Percentiles rank a stretch among this genome's conserved stretches.
These are phyloP conservation scores for Dynastes maya DNA, from an alignment of 2,888 invertebrate genomes.

Conservation along the genomic window DNA sequence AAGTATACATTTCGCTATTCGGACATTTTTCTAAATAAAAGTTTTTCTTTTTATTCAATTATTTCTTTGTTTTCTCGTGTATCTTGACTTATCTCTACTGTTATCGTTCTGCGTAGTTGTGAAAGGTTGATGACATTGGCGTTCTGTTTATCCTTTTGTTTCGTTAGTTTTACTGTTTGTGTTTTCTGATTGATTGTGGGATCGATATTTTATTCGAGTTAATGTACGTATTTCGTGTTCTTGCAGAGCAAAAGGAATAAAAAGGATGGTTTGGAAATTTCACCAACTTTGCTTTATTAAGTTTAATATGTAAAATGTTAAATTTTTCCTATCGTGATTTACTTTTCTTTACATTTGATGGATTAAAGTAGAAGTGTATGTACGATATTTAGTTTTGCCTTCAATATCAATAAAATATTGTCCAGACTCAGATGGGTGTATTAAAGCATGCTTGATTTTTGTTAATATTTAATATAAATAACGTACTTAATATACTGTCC, in stretches of 20 bases:
- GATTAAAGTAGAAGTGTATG: too few species aligned
- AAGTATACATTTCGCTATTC: slow-evolving; percentile 67
- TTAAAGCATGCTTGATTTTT: too few species aligned
- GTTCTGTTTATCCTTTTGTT: slow-evolving; percentile 1
- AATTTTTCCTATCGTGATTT: too few species aligned
- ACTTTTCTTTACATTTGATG: too few species aligned
- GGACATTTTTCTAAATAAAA: not conserved
- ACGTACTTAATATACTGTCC: too few species aligned
- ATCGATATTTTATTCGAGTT: slow-evolving; percentile 26
- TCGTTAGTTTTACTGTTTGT: slow-evolving; percentile 11
- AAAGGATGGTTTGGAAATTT: not conserved
- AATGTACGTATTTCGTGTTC: slow-evolving; percentile 29
- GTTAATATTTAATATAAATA: too few species aligned
- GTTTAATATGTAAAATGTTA: too few species aligned
- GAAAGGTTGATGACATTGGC: slow-evolving; percentile 12
- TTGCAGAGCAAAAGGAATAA: not conserved
- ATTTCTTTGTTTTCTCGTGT: slow-evolving; percentile 3
- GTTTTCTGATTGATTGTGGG: slow-evolving; percentile 32
- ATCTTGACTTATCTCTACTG: not conserved
- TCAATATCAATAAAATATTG: too few species aligned
- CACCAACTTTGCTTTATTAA: too few species aligned
- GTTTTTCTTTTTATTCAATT: slow-evolving; percentile 26
- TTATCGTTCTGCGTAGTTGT: slow-evolving; percentile 25
- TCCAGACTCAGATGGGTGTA: too few species aligned
- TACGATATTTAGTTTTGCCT: too few species aligned